Conservation (phyloP, 2,888 invertebrate genomes). For the Polyommatus iphigenia region DNA sequence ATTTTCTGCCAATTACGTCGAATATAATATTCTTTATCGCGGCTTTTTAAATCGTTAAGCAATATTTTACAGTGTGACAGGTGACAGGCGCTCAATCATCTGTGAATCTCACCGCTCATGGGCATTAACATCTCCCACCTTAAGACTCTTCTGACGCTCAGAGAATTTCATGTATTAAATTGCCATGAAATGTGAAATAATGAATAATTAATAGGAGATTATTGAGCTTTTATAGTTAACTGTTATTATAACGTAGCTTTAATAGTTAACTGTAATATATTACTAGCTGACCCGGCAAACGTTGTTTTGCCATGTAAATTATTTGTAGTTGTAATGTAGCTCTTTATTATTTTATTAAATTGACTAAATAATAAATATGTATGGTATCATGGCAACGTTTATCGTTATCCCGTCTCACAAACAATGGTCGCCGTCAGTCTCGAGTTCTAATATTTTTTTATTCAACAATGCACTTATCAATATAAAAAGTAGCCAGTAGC, state of each 20-base stretch:
- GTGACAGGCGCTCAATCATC: slow-evolving; percentile 15
- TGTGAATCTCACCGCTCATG: slow-evolving; percentile 16
- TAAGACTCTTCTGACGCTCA: background rate
- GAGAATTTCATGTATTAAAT: background rate
- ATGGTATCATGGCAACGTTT: too few relatives aligned
- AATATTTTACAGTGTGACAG: slow-evolving; percentile 18
- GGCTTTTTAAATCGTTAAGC: slow-evolving; percentile 16
- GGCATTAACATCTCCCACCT: background rate
- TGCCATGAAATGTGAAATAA: background rate
- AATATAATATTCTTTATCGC: slow-evolving; percentile 7
- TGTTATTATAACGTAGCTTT: background rate
- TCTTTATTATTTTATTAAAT: too few relatives aligned
- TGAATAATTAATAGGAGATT: background rate
- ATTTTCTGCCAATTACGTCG: background rate
- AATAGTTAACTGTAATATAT: too few relatives aligned
- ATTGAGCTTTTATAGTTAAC: background rate
- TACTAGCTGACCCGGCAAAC: too few relatives aligned
- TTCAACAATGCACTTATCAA: too few relatives aligned
- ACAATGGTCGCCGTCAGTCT: too few relatives aligned
- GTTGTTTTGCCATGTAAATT: too few relatives aligned
- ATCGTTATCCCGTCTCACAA: too few relatives aligned
- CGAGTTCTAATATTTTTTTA: too few relatives aligned
- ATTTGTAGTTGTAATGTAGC: too few relatives aligned
- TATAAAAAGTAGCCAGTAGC: too few relatives aligned
- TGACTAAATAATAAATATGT: too few relatives aligned